phyloP scores from a whole-genome alignment of 2,113 vertebrate species.

The Oryzias celebensis region DNA sequence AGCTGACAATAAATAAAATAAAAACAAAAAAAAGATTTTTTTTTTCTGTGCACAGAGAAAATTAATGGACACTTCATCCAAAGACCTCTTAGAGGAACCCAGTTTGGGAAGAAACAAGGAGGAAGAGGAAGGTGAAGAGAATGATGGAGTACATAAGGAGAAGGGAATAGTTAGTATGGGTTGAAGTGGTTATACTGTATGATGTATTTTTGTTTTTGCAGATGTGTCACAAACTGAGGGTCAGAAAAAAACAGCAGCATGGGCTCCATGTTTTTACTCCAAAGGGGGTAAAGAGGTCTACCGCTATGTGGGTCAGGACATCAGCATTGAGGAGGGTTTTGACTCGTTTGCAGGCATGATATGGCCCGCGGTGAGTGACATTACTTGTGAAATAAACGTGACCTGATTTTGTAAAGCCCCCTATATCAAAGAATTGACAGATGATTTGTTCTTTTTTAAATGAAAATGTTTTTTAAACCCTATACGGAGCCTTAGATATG shows the following conservation, averaged over 20 bases:
- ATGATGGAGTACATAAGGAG: background rate
- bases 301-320: conserved; percentile 59
- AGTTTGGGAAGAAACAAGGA: background rate
- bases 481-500: too few species aligned
- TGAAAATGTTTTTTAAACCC: too few species aligned
- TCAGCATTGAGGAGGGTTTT: conserved; percentile 58
- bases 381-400: background rate
- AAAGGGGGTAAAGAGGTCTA: conserved; percentile 50
- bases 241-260: conserved; percentile 19
- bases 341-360: conserved; percentile 66
- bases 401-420: too few species aligned
- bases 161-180: conserved; percentile 10
- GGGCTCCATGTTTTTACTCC: conserved; percentile 51
- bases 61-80: conserved; percentile 37
- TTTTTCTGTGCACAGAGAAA: too few species aligned
- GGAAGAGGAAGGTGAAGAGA: background rate
- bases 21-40: too few species aligned
- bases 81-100: conserved; percentile 6
- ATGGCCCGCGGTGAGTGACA: conserved; percentile 70
- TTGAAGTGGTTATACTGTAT: background rate
- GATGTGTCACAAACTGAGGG: conserved; percentile 12
- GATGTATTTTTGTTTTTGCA: conserved; percentile 9
- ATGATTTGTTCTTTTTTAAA: too few species aligned
- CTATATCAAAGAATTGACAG: too few species aligned
- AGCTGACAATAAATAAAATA: too few species aligned